Conservation (phyloP, 2,888 invertebrate genomes). For the Lasius fuliginosus region DNA sequence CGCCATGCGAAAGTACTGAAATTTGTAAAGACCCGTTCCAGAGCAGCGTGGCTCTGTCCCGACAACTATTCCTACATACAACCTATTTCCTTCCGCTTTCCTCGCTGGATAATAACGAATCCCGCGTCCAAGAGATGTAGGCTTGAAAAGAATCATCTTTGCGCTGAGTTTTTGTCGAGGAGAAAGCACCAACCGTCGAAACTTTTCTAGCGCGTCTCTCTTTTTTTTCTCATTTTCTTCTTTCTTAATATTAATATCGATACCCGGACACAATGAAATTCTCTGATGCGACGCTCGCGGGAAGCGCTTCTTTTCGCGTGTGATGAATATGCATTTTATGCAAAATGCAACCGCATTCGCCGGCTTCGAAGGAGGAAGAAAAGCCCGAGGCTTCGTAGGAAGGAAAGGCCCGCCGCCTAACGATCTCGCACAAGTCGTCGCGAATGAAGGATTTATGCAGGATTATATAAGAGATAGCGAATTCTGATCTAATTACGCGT, state of each 20-base stretch:
- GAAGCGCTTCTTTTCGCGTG: constrained; percentile 49
- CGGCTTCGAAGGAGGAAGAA: constrained; percentile 38
- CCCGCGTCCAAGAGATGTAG: background rate
- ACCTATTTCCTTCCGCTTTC: constrained; percentile 17
- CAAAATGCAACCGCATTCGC: constrained; percentile 48
- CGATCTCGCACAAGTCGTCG: constrained; percentile 37
- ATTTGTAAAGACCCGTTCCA: constrained; percentile 36
- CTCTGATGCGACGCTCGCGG: background rate
- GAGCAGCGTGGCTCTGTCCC: background rate
- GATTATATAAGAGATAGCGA: constrained; percentile 23
- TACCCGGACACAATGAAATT: constrained; percentile 36
- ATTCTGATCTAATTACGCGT: constrained; percentile 35
- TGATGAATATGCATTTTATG: constrained; percentile 57
- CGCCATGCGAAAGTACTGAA: constrained; percentile 42
- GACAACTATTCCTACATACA: constrained; percentile 2
- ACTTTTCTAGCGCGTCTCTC: background rate
- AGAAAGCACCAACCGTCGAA: background rate
- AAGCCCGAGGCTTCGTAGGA: constrained; percentile 34
- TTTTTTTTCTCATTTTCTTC: background rate
- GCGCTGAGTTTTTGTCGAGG: background rate
- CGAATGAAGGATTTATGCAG: constrained; percentile 46
- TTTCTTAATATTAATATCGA: constrained; percentile 12
- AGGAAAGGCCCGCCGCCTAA: constrained; percentile 36
- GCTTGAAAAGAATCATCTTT: background rate
- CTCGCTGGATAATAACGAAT: constrained; percentile 1